Evolutionary conservation across 2,113 vertebrate species (phyloP), one percentile per base, ranked within the genome.

Genomic region (Chiloscyllium plagiosum): DNA sequence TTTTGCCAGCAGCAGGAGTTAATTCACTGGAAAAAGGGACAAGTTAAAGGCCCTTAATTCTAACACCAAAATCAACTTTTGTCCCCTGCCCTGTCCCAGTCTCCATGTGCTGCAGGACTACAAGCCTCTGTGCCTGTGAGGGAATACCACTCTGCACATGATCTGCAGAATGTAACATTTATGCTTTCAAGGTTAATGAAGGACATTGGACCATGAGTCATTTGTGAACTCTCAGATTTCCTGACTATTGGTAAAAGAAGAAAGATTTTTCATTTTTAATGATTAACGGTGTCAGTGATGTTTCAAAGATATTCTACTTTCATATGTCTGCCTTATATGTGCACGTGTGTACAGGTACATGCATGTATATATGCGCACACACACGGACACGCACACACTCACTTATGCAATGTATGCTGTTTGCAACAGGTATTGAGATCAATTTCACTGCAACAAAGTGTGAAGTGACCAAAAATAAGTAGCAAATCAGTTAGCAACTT

Each of bases 181-280:
- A 10, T 26, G 0, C 52, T 56, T 24, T 24, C 85, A 87, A 56
- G 22, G 47, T 87, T 87, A 87, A 52, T 56, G 86, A 89, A 56
- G 86, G 52, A 56, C 2, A 29, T 29, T 29, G 86, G 47, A 56
- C 20, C 47, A 29, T 89, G 52, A 29, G 12, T 89, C 24, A 17
- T 56, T 29, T 89, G 50, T 29, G 85, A 89, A 24, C 50, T 89
- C 24, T 29, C 50, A 89, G 22, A 87, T 52, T 17, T 12, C 87
- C 26, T 6, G 87, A 33, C 86, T 61, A 61, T 52, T n/a, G 87
- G 12, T 50, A 90, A 61, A 61, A 61, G 87, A 33, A 52, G 29
- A 89, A 61, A 61, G 52, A 65, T 90, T 56, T 89, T 89, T 89
- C 86, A 89, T 61, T 89, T 33, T 90, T 83, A 83, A 83, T 83